These are phyloP conservation scores for Sebastes nivosus DNA, from an alignment of 2,797 vertebrate genomes.

Conservation along the genomic window DNA sequence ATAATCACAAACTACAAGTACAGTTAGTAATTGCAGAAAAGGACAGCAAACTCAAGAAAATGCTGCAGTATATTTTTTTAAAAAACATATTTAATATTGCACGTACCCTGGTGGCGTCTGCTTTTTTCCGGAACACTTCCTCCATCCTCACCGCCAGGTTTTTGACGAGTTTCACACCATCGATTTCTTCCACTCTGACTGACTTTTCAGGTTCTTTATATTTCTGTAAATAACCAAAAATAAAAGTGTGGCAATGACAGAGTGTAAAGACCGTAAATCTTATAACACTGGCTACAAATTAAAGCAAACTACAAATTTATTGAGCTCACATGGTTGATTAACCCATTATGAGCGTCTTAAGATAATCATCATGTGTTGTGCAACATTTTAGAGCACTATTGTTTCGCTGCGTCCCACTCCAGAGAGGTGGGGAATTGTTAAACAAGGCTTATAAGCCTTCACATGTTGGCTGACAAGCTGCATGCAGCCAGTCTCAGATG, in stretches of 20 bases:
- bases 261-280: neutral
- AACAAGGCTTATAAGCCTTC: conserved; percentile 68
- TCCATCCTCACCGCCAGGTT: conserved; percentile 96
- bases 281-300: neutral
- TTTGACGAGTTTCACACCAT: conserved; percentile 94
- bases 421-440: conserved; percentile 44
- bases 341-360: neutral
- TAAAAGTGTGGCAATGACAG: neutral
- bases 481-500: conserved; percentile 53
- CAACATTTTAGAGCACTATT: neutral
- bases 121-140: conserved; percentile 95
- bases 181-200: conserved; percentile 93
- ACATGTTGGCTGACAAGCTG: conserved; percentile 62
- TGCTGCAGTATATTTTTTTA: neutral
- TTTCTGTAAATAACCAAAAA: conserved; percentile 84
- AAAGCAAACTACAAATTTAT: neutral
- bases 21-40: neutral
- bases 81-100: neutral
- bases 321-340: neutral
- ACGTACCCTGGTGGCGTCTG: conserved; percentile 93
- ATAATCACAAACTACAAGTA: neutral
- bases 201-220: conserved; percentile 96
- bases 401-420: neutral
- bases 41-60: neutral
- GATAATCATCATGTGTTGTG: conserved; percentile 13